phyloP scores from a whole-genome alignment of 2,113 vertebrate species.

The Syrmaticus mikado region DNA sequence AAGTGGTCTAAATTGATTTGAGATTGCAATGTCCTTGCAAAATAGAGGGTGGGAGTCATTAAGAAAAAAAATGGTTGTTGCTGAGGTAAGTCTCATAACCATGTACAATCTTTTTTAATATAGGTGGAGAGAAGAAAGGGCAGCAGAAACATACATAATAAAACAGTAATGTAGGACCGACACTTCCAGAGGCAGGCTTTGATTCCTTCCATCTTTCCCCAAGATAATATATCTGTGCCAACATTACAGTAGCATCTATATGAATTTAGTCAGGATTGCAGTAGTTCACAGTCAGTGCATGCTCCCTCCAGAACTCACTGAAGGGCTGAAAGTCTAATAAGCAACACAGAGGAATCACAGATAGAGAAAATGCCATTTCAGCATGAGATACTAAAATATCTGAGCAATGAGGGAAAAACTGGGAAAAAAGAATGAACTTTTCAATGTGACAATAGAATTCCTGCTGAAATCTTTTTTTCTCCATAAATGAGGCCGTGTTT shows the following conservation, averaged over 20 bases:
- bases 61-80: not conserved
- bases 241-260: not conserved
- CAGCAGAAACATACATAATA: not conserved
- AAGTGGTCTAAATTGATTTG: not conserved
- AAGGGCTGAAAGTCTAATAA: not conserved
- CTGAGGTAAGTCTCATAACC: not conserved
- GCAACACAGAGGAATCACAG: not conserved
- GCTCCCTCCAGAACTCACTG: not conserved
- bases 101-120: not conserved
- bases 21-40: not conserved
- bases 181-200: not conserved
- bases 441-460: not conserved
- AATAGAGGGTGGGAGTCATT: not conserved
- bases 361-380: not conserved
- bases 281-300: not conserved
- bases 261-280: not conserved
- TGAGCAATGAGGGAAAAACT: not conserved
- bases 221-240: not conserved
- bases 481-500: not conserved
- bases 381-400: not conserved
- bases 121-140: not conserved
- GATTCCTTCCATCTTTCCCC: constrained; percentile 6
- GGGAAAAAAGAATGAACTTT: not conserved
- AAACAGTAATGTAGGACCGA: not conserved
- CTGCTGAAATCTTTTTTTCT: not conserved